Evolutionary conservation across 2,888 invertebrate genomes (phyloP), one percentile per base, ranked within the genome.

Genomic region (Onchidella celtica): DNA sequence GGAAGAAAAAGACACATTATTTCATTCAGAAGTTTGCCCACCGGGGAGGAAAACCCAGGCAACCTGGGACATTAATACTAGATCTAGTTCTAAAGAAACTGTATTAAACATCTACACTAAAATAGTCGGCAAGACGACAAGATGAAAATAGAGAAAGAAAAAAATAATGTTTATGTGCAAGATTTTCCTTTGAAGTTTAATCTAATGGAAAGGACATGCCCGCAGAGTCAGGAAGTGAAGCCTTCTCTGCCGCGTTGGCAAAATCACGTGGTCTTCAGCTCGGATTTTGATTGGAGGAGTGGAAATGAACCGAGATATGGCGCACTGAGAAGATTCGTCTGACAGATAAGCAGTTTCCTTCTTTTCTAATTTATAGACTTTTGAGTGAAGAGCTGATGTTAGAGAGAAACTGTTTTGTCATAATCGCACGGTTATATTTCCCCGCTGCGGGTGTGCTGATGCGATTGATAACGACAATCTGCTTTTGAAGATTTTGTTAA

Each of bases 161-260:
- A 40, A 27, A 36, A 3, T 4, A 34, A 69, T 69, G 47, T 69
- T 69, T 69, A 69, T 69, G 69, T 69, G 32, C 47, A 69, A 27
- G 69, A 47, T 29, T 29, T 47, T 32, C 17, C 85, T 85, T 85
- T 85, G 85, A 85, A 82, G 85, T 68, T 85, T 80, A 66, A 79
- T 83, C 81, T 85, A 85, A 85, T 85, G 79, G 83, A 85, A 85
- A 85, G 82, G 82, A 80, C 85, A 83, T 61, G 72, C 79, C 34
- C 74, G 29, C 66, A 21, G n/a, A 40, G 47, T 40, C n/a, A 32
- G 24, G 47, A 38, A 40, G 47, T 66, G 32, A 29, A 59, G 36
- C 55, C 32, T 4, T 1, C 3, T 6, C 11, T 6, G 70, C 11
- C 11, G 57, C n/a, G n/a, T 24, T 68, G 38, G 40, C 36, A 40